phyloP scores from a whole-genome alignment of 2,888 invertebrate species.

The Atrina japonica region DNA sequence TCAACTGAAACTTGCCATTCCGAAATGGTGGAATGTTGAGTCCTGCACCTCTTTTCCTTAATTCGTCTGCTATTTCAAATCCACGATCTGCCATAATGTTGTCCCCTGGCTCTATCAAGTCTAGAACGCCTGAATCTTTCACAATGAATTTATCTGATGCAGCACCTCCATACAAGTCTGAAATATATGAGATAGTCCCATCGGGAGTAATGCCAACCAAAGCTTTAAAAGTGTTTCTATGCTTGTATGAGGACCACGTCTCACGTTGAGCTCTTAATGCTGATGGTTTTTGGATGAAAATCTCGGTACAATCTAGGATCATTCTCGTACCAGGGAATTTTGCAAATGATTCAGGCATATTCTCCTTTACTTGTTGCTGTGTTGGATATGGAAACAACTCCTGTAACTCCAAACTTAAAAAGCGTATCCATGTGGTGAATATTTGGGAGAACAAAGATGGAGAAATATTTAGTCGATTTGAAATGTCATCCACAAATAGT shows the following conservation, averaged over 20 bases:
- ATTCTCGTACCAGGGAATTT: too few relatives aligned
- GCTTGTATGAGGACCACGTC: slow-evolving; percentile 34
- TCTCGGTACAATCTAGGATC: slow-evolving; percentile 19
- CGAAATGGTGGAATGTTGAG: slow-evolving; percentile 31
- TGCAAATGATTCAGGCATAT: too few relatives aligned
- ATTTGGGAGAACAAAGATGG: too few relatives aligned
- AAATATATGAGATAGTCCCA: slow-evolving; percentile 44
- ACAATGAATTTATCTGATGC: too few relatives aligned
- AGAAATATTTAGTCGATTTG: too few relatives aligned
- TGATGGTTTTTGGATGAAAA: slow-evolving; percentile 17
- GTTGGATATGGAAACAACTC: slow-evolving; percentile 8
- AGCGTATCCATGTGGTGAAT: too few relatives aligned
- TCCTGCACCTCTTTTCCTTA: slow-evolving; percentile 3
- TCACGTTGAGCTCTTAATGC: slow-evolving; percentile 21
- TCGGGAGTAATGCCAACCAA: slow-evolving; percentile 44
- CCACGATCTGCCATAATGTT: slow-evolving; percentile 49
- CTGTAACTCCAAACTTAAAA: too few relatives aligned
- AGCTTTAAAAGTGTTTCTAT: slow-evolving; percentile 38
- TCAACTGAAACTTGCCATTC: slow-evolving; percentile 7
- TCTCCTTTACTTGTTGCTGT: too few relatives aligned
- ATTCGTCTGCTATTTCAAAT: slow-evolving; percentile 34
- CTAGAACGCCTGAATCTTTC: slow-evolving; percentile 24
- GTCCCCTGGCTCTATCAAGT: slow-evolving; percentile 32
- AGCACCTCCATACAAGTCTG: slow-evolving; percentile 43
- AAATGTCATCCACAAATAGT: slow-evolving; percentile 10